Evolutionary conservation across 2,888 invertebrate species (phyloP).

Genomic region (Xylophagus ater): DNA sequence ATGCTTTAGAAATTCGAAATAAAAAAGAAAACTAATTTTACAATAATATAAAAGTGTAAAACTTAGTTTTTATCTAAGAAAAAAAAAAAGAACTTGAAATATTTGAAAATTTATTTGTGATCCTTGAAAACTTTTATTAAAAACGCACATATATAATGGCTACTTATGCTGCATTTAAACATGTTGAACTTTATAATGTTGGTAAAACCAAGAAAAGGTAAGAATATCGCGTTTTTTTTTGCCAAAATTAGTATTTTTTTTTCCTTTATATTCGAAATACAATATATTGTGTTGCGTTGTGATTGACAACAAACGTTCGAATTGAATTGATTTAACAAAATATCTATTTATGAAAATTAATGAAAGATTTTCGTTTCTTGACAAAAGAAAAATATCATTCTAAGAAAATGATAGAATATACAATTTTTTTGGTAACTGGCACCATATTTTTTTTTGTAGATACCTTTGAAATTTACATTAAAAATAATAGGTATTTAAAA

Average conservation of each 20-base stretch:
- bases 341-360: neutral
- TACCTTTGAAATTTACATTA: neutral
- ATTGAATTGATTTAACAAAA: constrained; percentile 10
- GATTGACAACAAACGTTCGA: neutral
- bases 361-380: neutral
- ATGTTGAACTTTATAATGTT: constrained; percentile 87
- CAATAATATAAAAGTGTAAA: neutral
- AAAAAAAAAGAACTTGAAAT: constrained; percentile 12
- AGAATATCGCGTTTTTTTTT: constrained; percentile 23
- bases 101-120: no score
- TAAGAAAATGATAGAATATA: neutral
- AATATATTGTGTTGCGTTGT: neutral
- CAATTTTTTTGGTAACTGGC: constrained; percentile 10
- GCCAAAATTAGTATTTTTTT: neutral
- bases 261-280: neutral
- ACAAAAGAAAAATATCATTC: neutral
- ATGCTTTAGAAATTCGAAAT: neutral
- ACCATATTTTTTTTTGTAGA: constrained; percentile 8
- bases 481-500: neutral
- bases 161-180: constrained; percentile 86
- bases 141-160: constrained; percentile 56
- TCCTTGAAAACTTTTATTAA: no score
- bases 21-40: neutral
- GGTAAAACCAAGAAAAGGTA: constrained; percentile 90
- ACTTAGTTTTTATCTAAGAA: constrained; percentile 9